Conservation (phyloP, 2,797 vertebrate genomes). For the Pseudomugil tenellus region DNA sequence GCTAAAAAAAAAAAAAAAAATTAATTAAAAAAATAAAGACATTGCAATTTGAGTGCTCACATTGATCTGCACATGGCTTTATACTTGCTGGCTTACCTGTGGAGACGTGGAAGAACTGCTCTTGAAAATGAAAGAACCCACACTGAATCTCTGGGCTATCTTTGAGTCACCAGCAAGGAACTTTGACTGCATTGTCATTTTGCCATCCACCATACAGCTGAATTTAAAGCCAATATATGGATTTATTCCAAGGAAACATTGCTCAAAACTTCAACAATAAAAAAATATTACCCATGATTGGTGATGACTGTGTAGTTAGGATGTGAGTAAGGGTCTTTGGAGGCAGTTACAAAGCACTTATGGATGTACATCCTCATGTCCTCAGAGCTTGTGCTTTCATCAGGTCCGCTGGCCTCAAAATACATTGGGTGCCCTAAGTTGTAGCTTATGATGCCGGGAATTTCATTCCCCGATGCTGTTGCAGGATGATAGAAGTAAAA, state of each 20-base stretch:
- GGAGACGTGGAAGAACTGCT: background rate
- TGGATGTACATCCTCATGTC: conserved; percentile 66
- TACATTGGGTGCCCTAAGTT: conserved; percentile 65
- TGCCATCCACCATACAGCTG: conserved; percentile 81
- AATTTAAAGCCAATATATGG: background rate
- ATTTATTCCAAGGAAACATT: background rate
- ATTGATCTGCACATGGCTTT: background rate
- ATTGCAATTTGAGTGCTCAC: background rate
- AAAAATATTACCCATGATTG: conserved; percentile 71
- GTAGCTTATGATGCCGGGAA: conserved; percentile 29
- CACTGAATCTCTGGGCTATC: conserved; percentile 53
- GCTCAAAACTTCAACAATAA: background rate
- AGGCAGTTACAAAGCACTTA: conserved; percentile 70
- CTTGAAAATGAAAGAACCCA: conserved; percentile 67
- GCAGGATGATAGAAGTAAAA: background rate
- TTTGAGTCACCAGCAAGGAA: conserved; percentile 53
- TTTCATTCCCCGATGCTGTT: conserved; percentile 59
- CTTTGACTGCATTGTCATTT: conserved; percentile 30
- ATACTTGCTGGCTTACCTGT: conserved; percentile 46
- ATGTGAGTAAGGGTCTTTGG: conserved; percentile 16
- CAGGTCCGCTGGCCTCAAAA: conserved; percentile 63
- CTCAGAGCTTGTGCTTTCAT: rapidly evolving
- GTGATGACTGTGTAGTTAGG: conserved; percentile 63
- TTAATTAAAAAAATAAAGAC: too few relatives aligned
- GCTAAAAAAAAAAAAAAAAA: too few relatives aligned